Percentiles rank a stretch among this genome's conserved stretches.
Conservation (phyloP, 2,797 vertebrate species). For the Pteropus rufus region DNA sequence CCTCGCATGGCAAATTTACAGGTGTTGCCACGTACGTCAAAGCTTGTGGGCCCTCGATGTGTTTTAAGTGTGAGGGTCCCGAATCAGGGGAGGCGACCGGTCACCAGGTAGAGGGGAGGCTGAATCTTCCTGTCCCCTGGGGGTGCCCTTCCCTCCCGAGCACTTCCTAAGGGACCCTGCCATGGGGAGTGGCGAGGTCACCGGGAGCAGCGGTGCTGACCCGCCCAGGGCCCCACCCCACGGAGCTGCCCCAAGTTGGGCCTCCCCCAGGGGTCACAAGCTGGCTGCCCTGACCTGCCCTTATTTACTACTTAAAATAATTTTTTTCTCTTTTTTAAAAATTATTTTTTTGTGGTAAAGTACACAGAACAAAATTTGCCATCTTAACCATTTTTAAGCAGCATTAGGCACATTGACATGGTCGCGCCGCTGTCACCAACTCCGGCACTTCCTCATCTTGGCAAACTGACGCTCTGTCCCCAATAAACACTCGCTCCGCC, state of each 20-base stretch:
- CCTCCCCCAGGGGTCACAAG: neutral
- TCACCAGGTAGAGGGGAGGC: rapidly evolving
- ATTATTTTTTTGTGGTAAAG: neutral
- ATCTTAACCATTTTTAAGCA: rapidly evolving
- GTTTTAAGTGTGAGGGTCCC: rapidly evolving
- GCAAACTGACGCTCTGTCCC: neutral
- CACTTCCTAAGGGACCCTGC: neutral
- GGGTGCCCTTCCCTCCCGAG: neutral
- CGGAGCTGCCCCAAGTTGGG: neutral
- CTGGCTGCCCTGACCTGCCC: neutral
- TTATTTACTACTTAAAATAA: neutral
- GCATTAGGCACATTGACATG: rapidly evolving
- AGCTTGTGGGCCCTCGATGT: neutral
- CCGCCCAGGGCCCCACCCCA: rapidly evolving
- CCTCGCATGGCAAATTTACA: neutral
- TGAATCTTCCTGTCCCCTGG: neutral
- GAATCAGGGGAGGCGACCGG: rapidly evolving
- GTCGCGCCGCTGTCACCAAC: rapidly evolving
- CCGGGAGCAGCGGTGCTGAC: too few relatives aligned
- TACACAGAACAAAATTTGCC: neutral
- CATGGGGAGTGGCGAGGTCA: rapidly evolving
- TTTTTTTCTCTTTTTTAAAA: neutral
- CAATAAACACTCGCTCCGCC: rapidly evolving
- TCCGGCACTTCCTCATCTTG: neutral
- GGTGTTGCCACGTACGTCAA: too few relatives aligned